Percentiles rank a stretch among this genome's conserved stretches.
Evolutionary conservation across 2,113 vertebrate genomes (phyloP).

Genomic region (Atlantisia rogersi): DNA sequence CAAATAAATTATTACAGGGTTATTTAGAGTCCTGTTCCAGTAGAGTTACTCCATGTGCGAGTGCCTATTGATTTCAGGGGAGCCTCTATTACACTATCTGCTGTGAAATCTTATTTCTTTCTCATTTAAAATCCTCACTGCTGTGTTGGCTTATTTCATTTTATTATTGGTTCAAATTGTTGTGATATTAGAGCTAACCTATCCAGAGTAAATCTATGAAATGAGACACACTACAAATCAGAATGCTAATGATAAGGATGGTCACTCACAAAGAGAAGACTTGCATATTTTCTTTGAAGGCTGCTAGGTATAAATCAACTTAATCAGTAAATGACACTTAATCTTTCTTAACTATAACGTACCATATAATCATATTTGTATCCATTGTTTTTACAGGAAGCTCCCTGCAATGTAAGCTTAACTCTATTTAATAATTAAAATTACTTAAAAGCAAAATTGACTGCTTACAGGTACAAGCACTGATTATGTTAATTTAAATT

Average conservation of each 20-base stretch:
- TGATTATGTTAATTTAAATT: conserved; percentile 78
- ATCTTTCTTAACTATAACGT: neutral
- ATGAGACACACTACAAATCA: neutral
- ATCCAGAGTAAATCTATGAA: neutral
- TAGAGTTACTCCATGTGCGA: neutral
- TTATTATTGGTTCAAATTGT: neutral
- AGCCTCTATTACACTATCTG: neutral
- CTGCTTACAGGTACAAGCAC: conserved; percentile 66
- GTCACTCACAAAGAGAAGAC: neutral
- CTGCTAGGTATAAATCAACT: neutral
- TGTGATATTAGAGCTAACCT: neutral
- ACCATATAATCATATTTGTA: conserved; percentile 44
- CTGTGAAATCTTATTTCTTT: conserved; percentile 8
- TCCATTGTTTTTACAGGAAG: conserved; percentile 51
- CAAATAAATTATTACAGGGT: neutral
- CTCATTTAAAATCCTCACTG: neutral
- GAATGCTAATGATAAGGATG: neutral
- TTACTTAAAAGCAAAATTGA: conserved; percentile 71
- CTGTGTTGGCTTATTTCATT: neutral
- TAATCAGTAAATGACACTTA: conserved; percentile 24
- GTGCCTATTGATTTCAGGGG: conserved; percentile 16
- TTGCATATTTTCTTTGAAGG: neutral
- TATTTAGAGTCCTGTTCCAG: conserved; percentile 22
- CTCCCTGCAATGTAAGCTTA: conserved; percentile 24
- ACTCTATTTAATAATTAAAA: conserved; percentile 71